Conservation (phyloP, 1,140 invertebrate genomes). For the Nymphalis io region DNA sequence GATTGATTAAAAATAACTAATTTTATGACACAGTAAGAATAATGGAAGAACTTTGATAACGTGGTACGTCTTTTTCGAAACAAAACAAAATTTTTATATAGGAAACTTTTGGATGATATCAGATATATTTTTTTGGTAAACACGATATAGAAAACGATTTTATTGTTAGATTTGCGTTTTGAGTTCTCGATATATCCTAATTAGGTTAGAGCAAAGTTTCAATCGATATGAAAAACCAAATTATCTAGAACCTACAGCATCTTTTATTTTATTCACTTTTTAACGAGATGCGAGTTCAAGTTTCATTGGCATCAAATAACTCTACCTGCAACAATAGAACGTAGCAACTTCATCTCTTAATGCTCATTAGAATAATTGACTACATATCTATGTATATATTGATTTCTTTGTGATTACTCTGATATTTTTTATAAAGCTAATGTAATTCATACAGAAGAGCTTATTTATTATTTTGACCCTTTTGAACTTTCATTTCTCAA, state of each 20-base stretch:
- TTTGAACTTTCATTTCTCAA: too few species aligned
- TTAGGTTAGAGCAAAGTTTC: neutral
- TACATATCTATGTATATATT: neutral
- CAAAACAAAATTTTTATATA: too few species aligned
- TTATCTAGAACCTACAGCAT: neutral
- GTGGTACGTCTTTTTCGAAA: too few species aligned
- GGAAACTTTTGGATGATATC: too few species aligned
- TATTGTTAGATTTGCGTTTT: neutral
- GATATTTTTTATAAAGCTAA: too few species aligned
- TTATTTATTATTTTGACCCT: too few species aligned
- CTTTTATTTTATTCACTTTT: neutral
- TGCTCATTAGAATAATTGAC: constrained; percentile 3
- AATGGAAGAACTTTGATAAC: too few species aligned
- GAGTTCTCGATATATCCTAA: neutral
- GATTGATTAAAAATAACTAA: too few species aligned
- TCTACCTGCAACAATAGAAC: neutral
- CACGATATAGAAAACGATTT: neutral
- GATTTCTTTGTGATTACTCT: neutral
- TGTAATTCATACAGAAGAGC: too few species aligned
- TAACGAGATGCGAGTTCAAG: neutral
- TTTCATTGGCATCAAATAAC: neutral
- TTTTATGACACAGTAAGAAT: too few species aligned
- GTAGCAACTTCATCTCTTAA: neutral
- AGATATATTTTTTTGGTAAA: too few species aligned
- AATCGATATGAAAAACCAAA: constrained; percentile 8